Evolutionary conservation across 1,140 invertebrate species (phyloP).

Genomic region (Drosophila baimaii): DNA sequence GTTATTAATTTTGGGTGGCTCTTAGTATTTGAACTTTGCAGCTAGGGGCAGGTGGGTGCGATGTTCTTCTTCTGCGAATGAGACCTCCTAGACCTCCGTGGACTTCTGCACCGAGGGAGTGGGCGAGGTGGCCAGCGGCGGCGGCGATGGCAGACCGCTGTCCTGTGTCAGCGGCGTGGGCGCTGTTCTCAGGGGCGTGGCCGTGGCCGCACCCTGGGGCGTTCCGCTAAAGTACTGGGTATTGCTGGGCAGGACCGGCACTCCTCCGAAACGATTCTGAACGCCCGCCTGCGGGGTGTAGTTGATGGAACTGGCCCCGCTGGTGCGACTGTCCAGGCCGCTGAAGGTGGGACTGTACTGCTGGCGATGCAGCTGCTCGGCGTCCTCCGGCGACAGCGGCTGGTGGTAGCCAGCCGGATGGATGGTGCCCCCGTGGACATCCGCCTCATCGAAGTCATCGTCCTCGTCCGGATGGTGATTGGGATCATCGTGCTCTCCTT

Average conservation of each 20-base stretch:
- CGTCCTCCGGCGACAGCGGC: slow-evolving; percentile 75
- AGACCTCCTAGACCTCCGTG: slow-evolving; percentile 78
- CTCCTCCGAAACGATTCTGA: slow-evolving; percentile 79
- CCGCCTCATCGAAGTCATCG: slow-evolving; percentile 71
- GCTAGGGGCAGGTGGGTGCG: slow-evolving; percentile 45
- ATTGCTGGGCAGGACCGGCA: slow-evolving; percentile 78
- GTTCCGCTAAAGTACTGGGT: slow-evolving; percentile 74
- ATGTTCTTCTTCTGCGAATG: slow-evolving; percentile 39
- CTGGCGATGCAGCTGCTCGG: slow-evolving; percentile 68
- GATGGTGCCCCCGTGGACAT: slow-evolving; percentile 57
- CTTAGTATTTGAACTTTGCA: slow-evolving; percentile 76
- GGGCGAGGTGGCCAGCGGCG: slow-evolving; percentile 78
- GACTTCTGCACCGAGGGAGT: slow-evolving; percentile 81
- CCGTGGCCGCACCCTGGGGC: slow-evolving; percentile 52
- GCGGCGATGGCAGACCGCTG: slow-evolving; percentile 76
- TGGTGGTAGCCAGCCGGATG: slow-evolving; percentile 77
- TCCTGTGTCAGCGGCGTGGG: slow-evolving; percentile 73
- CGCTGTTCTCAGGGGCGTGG: slow-evolving; percentile 60
- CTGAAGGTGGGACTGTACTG: slow-evolving; percentile 84
- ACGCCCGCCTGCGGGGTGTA: slow-evolving; percentile 66
- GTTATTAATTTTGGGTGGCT: slow-evolving; percentile 64
- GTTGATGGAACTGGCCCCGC: slow-evolving; percentile 70
- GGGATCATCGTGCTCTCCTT: slow-evolving; percentile 48
- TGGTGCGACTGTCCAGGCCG: slow-evolving; percentile 76
- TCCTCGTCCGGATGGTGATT: slow-evolving; percentile 70